Conservation (phyloP, 2,113 vertebrate species). For the Raja brachyura region DNA sequence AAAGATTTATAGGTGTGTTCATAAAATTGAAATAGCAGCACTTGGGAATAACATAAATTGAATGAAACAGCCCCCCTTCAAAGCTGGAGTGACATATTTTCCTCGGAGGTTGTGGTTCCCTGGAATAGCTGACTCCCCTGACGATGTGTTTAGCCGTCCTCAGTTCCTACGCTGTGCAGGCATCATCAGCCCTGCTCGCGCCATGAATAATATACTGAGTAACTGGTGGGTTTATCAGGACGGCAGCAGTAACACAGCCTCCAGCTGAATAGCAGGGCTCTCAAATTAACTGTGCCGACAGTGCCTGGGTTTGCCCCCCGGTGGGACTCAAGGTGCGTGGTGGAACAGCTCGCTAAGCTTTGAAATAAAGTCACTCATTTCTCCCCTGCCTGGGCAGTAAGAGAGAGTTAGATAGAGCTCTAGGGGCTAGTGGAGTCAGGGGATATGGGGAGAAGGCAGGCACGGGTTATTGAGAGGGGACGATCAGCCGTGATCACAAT, state of each 20-base stretch:
- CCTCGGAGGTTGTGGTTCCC: not conserved
- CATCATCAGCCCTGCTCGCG: not conserved
- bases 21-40: not conserved
- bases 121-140: not conserved
- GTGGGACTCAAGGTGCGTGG: too few relatives aligned
- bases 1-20: not conserved
- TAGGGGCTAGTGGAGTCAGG: too few relatives aligned
- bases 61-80: not conserved
- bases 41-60: not conserved
- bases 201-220: not conserved
- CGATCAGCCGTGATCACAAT: too few relatives aligned
- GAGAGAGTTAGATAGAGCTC: too few relatives aligned
- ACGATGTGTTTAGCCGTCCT: not conserved
- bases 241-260: conserved; percentile 6
- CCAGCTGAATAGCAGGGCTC: not conserved
- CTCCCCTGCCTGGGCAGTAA: too few relatives aligned
- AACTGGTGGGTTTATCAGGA: conserved; percentile 20
- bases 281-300: conserved; percentile 1
- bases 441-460: too few relatives aligned
- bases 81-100: not conserved
- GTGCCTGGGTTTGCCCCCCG: not conserved
- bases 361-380: not conserved
- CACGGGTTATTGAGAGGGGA: too few relatives aligned
- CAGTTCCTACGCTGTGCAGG: not conserved
- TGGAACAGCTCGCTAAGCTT: not conserved